phyloP scores from a whole-genome alignment of 2,797 vertebrate species.

The Ptychobarbus kaznakovi region DNA sequence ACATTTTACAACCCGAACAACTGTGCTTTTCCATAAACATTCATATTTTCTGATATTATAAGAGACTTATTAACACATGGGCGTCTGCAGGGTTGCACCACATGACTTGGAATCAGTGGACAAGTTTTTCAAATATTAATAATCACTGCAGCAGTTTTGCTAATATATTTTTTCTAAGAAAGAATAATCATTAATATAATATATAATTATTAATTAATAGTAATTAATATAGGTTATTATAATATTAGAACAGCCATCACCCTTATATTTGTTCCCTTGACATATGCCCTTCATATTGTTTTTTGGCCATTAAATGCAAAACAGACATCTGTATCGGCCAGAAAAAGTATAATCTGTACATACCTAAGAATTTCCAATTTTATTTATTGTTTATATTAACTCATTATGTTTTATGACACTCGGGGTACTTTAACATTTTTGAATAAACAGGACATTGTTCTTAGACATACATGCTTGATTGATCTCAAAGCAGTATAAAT shows the following conservation, averaged over 20 bases:
- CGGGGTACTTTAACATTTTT: background rate
- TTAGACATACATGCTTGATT: background rate
- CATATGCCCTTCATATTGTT: background rate
- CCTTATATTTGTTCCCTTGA: background rate
- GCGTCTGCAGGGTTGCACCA: background rate
- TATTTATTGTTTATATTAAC: background rate
- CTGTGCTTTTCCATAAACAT: background rate
- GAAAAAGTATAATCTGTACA: background rate
- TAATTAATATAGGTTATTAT: background rate
- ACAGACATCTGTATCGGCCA: too few species aligned
- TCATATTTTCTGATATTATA: background rate
- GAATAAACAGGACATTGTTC: slow-evolving; percentile 10
- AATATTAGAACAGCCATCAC: background rate
- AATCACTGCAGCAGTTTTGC: background rate
- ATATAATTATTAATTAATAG: background rate
- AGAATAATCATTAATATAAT: background rate
- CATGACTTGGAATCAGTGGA: background rate
- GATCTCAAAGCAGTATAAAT: slow-evolving; percentile 9
- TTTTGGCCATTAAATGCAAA: background rate
- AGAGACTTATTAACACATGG: background rate
- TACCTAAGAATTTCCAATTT: background rate
- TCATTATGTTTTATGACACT: background rate
- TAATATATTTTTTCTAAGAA: background rate
- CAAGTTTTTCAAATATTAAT: background rate
- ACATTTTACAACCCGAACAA: background rate